Evolutionary conservation across 2,113 vertebrate genomes (phyloP).

Genomic region (Pollimyrus isidori): DNA sequence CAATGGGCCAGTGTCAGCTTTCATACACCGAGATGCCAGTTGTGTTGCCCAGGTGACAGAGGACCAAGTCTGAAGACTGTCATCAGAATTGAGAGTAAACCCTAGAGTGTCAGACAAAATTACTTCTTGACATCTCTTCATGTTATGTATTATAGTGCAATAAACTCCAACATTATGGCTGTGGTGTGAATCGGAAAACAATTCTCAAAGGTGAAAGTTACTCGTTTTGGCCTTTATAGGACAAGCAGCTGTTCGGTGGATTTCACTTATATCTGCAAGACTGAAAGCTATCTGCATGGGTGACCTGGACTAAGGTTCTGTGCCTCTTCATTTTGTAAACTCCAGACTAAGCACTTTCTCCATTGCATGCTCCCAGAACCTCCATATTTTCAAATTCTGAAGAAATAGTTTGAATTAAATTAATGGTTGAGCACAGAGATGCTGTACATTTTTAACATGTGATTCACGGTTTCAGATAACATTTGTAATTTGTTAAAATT

Average conservation of each 20-base stretch:
- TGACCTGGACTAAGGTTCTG: background rate
- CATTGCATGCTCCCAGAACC: background rate
- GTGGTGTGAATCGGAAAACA: background rate
- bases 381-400: constrained; percentile 13
- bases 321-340: background rate
- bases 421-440: constrained; percentile 12
- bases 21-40: constrained; percentile 58
- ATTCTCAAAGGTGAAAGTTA: background rate
- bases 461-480: background rate
- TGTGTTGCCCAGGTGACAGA: constrained; percentile 63
- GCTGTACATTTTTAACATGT: constrained; percentile 3
- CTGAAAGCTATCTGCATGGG: background rate
- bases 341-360: background rate
- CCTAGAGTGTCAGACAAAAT: constrained; percentile 50
- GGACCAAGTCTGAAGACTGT: constrained; percentile 38
- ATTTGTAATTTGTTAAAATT: background rate
- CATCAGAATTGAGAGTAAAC: constrained; percentile 45
- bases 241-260: background rate
- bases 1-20: constrained; percentile 65
- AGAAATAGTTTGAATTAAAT: constrained; percentile 14
- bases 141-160: constrained; percentile 49
- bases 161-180: constrained; percentile 45
- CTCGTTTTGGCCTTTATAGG: background rate
- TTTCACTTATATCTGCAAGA: background rate
- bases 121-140: constrained; percentile 50